Evolutionary conservation across 2,797 vertebrate genomes (phyloP).

Genomic region (Varecia variegata): DNA sequence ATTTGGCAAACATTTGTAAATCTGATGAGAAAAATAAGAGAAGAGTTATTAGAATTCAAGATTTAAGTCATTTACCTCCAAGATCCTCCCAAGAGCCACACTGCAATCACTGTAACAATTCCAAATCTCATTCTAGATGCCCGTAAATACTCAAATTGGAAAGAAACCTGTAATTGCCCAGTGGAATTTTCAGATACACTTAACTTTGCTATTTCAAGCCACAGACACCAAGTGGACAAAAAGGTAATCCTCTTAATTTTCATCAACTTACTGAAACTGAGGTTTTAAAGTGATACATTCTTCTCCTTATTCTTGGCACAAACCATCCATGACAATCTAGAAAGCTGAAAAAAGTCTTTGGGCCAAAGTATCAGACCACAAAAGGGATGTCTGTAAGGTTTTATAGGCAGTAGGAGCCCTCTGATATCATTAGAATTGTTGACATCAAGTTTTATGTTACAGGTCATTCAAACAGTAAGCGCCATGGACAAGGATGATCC

Average conservation of each 20-base stretch:
- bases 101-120: conserved; percentile 36
- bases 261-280: conserved; percentile 43
- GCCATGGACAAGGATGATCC: conserved; percentile 97
- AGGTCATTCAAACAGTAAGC: conserved; percentile 98
- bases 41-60: conserved; percentile 20
- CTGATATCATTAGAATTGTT: conserved; percentile 45
- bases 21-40: not conserved
- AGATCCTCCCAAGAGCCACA: conserved; percentile 1
- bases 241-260: conserved; percentile 63
- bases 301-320: conserved; percentile 45
- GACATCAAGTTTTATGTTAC: conserved; percentile 74
- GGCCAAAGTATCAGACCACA: not conserved
- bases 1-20: conserved; percentile 10
- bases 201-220: conserved; percentile 60
- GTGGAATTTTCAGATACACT: conserved; percentile 50
- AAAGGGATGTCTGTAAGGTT: not conserved
- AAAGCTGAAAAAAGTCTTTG: conserved; percentile 19
- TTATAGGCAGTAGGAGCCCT: not conserved
- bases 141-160: conserved; percentile 37
- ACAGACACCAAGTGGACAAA: conserved; percentile 42
- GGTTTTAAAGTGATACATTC: conserved; percentile 43
- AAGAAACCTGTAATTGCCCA: conserved; percentile 51
- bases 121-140: conserved; percentile 59
- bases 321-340: conserved; percentile 41
- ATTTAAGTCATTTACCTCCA: conserved; percentile 10